phyloP scores from a whole-genome alignment of 2,797 vertebrate genomes.

The Leptodactylus fallax region DNA sequence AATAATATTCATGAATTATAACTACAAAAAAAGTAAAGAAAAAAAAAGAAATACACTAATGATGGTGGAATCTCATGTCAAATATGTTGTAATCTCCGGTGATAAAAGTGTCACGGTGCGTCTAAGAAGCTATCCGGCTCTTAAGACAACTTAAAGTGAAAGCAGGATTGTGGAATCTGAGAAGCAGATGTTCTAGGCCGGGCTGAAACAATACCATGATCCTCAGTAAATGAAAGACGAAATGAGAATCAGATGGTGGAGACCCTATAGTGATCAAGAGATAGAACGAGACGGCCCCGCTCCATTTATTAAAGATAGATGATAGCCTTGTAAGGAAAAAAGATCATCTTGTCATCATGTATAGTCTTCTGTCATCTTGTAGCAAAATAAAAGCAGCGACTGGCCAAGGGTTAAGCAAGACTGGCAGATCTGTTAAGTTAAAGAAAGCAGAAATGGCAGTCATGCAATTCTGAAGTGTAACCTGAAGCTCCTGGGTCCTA shows the following conservation, averaged over 20 bases:
- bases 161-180: conserved; percentile 11
- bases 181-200: conserved; percentile 22
- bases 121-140: conserved; percentile 7
- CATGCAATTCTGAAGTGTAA: not conserved
- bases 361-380: not conserved
- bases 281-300: not conserved
- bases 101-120: conserved; percentile 7
- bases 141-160: conserved; percentile 14
- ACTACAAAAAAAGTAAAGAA: conserved; percentile 2
- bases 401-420: not conserved
- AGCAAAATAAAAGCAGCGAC: not conserved
- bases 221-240: conserved; percentile 40
- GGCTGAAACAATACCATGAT: not conserved
- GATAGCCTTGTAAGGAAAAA: not conserved
- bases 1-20: not conserved
- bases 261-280: not conserved
- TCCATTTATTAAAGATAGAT: conserved; percentile 41
- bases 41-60: conserved; percentile 37
- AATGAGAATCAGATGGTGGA: conserved; percentile 50
- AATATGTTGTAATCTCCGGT: not conserved
- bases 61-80: conserved; percentile 35
- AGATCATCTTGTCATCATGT: conserved; percentile 42
- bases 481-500: not conserved
- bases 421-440: not conserved
- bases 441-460: not conserved